A percentile compares a stretch with the other conserved stretches of the same genome.
These are phyloP conservation scores for Benitochromis conjunctus DNA, from an alignment of 2,113 vertebrate species.

Conservation along the genomic window DNA sequence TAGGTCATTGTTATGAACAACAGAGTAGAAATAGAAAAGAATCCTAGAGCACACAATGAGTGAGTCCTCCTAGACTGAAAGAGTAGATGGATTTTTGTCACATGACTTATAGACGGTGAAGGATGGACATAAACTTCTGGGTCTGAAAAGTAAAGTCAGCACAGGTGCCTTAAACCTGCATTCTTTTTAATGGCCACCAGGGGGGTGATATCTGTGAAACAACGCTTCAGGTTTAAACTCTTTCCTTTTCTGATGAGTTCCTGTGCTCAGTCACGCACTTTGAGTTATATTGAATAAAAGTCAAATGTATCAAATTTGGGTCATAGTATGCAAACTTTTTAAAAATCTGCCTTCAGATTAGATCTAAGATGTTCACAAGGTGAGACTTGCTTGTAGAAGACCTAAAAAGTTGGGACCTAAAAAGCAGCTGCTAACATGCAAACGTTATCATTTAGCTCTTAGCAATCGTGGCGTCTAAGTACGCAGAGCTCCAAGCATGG, in stretches of 20 bases:
- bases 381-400: not conserved
- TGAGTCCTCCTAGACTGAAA: accelerated
- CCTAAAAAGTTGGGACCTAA: not conserved
- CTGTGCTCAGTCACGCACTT: not conserved
- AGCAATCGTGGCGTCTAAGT: not conserved
- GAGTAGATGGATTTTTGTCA: not conserved
- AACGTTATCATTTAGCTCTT: not conserved
- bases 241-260: not conserved
- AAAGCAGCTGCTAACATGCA: accelerated
- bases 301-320: not conserved
- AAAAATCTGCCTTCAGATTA: not conserved
- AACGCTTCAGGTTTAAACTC: not conserved
- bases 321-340: not conserved
- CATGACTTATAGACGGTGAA: not conserved
- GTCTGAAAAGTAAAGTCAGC: not conserved
- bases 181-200: not conserved
- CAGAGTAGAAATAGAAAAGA: not conserved
- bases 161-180: not conserved
- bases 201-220: not conserved
- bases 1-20: not conserved
- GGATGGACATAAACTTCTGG: accelerated
- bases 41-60: not conserved
- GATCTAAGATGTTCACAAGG: not conserved
- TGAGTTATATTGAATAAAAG: not conserved
- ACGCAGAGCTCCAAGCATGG: not conserved